Evolutionary conservation across 1,140 invertebrate genomes (phyloP), one percentile per base, ranked within the genome.

Genomic region (Panagrolaimus sp.): DNA sequence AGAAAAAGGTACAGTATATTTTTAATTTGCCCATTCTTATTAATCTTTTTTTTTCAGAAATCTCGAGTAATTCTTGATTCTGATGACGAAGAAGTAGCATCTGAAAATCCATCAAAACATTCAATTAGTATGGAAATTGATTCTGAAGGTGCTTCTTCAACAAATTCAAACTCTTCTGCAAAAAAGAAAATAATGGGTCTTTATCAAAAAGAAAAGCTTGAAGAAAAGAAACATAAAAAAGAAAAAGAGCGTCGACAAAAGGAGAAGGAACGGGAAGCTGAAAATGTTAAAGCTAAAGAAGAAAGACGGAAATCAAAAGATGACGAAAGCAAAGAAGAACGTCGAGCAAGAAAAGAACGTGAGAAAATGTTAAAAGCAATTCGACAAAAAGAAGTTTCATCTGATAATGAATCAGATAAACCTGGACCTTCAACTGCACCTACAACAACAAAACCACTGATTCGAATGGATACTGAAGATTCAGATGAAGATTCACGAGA

Each of bases 311-410:
- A 57, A 57, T 57, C 51, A 20, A 27, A 57, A 0, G 20, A 20
- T 20, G 51, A 57, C 9, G 20, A 25, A 11, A 57, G 20, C 9
- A 57, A 57, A 57, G 51, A 57, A 57, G 51, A 57, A 57, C 51
- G 51, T 4, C 51, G 51, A 11, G 51, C 51, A 14, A 14, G 14
- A 25, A 57, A 16, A 27, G 51, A n/a, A 11, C 1, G 20, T 57
- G 8, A 23, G 20, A 23, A 25, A n/a, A 27, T 25, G 9, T 20
- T 25, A 1, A 20, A 57, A 57, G 20, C 51, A 1, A 11, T 27
- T 20, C 51, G 51, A 20, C 20, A 16, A n/a, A n/a, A n/a, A 11
- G 27, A 57, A 27, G 20, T 25, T 8, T 57, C 51, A 1, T n/a
- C n/a, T 13, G 20, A 20, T 57, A 25, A 20, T 57, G 51, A 25